Base-by-base conservation (phyloP, 2,113 vertebrate genomes). In the Zeus faber region DNA sequence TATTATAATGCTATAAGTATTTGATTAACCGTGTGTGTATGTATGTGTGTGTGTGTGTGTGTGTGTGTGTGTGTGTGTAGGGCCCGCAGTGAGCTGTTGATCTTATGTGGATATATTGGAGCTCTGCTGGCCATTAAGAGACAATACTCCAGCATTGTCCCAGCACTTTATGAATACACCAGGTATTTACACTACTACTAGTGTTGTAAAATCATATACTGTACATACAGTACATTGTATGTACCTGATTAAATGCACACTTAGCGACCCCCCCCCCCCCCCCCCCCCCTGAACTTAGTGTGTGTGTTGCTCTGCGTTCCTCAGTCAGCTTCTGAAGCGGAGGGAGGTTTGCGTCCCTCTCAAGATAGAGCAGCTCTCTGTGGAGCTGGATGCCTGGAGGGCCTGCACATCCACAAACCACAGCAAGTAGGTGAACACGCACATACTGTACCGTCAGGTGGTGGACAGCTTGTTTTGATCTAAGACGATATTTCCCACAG, bases 91-190 rank as follows among this genome's bases (percentile, higher is more conserved):
- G 95, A 99, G 76, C 79, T 99, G 72, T 83, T 99, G 55, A 95
- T 99, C 79, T 76, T 98, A 9, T 94, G 91, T 75, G 97, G 97
- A 29, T 98, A 99, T 1, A 5, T 84, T 17, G 97, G 96, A 43
- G 95, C 91, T n/a, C 81, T 99, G 44, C 80, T 94, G 60, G 95
- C 97, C 58, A 92, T 97, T 60, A 86, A 91, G 66, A 93, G 93
- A 71, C 87, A 91, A 10, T 99, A 98, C 75, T 84, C 69, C 49
- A 94, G 91, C 77, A 93, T 99, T n/a, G 92, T 99, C 8, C 94
- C 97, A 29, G 93, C 95, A 25, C 91, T 99, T 45, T 99, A 97
- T 33, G 97, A 99, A 51, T 98, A 98, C 44, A 99, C 97, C 43
- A 96, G 95, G 97, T 98, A n/a, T n/a, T n/a, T n/a, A n/a, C n/a